Evolutionary conservation across 1,140 invertebrate genomes (phyloP), one percentile per base, ranked within the genome.

Genomic region (Chymomyza costata): DNA sequence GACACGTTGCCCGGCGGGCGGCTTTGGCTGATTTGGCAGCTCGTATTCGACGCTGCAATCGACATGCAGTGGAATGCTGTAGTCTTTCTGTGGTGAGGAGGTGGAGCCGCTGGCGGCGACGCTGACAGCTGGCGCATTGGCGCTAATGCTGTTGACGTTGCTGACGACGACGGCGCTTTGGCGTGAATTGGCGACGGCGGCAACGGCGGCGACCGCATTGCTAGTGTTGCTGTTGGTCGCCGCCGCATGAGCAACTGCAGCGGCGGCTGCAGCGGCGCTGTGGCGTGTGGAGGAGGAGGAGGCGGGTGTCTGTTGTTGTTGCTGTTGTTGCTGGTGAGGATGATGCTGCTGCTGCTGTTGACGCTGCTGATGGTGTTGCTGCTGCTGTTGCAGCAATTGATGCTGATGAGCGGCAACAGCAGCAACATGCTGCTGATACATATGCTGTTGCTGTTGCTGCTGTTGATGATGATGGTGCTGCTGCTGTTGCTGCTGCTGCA

Each of bases 41-140:
- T 94, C 93, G 87, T 94, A 94, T 86, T 94, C 93, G 50, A 94
- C 92, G 87, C 92, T 93, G 87, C 93, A 93, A 85, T 94, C 93
- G 60, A 94, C 93, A 87, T 93, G 92, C 80, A 94, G 87, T 54
- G 93, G 92, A 78, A 91, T 89, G 69, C 90, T 91, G 86, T 92
- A 94, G 86, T 94, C 92, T 86, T 92, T 92, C 73, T 88, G 87
- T 19, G 44, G 19, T 34, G 25, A 39, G 34, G 28, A 15, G 58
- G 31, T 25, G 37, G 32, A 17, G 55, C 34, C 25, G 61, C 46
- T 25, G 30, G 47, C 25, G 19, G 45, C 16, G 16, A 15, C 15
- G 18, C 17, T 28, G 32, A 14, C 32, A 8, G 32, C 32, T 3
- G 32, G 8, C 8, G 32, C 11, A 10, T 3, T 10, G n/a, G 32